Conservation (phyloP, 2,888 invertebrate genomes). For the Chelonus formosanus region DNA sequence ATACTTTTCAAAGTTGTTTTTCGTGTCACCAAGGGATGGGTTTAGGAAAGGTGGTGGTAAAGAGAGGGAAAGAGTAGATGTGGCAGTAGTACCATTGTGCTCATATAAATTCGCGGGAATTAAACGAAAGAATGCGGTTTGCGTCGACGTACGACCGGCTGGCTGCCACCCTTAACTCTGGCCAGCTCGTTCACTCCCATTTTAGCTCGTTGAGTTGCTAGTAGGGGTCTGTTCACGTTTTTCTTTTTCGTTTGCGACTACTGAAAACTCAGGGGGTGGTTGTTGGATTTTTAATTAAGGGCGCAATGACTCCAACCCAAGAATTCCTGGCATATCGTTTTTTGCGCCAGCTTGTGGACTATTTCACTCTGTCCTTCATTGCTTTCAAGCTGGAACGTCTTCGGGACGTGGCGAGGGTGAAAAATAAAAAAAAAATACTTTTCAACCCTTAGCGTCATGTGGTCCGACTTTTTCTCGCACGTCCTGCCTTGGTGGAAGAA, state of each 20-base stretch:
- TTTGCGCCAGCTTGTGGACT: slow-evolving; percentile 41
- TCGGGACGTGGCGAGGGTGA: slow-evolving; percentile 13
- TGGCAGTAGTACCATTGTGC: slow-evolving; percentile 41
- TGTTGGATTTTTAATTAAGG: slow-evolving; percentile 66
- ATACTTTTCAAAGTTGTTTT: slow-evolving; percentile 46
- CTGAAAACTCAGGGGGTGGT: slow-evolving; percentile 41
- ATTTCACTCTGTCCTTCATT: slow-evolving; percentile 37
- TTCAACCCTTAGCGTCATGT: slow-evolving; percentile 47
- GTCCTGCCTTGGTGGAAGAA: not conserved
- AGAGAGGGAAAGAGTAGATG: slow-evolving; percentile 2
- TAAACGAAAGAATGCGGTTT: slow-evolving; percentile 66
- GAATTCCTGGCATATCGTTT: slow-evolving; percentile 58
- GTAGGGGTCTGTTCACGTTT: too few species aligned
- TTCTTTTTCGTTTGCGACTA: slow-evolving; percentile 26
- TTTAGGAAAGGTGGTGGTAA: not conserved
- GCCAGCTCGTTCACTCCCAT: slow-evolving; percentile 26
- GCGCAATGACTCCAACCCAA: slow-evolving; percentile 61
- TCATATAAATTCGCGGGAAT: slow-evolving; percentile 65
- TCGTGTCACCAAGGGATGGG: slow-evolving; percentile 39
- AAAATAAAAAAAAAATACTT: slow-evolving; percentile 55
- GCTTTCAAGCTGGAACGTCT: slow-evolving; percentile 20
- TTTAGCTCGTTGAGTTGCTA: slow-evolving; percentile 8
- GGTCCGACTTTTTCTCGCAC: slow-evolving; percentile 36
- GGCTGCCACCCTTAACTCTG: slow-evolving; percentile 53
- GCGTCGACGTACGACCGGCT: slow-evolving; percentile 59